Base-by-base conservation (phyloP, 1,140 invertebrate species). In the Centruroides sculpturatus region DNA sequence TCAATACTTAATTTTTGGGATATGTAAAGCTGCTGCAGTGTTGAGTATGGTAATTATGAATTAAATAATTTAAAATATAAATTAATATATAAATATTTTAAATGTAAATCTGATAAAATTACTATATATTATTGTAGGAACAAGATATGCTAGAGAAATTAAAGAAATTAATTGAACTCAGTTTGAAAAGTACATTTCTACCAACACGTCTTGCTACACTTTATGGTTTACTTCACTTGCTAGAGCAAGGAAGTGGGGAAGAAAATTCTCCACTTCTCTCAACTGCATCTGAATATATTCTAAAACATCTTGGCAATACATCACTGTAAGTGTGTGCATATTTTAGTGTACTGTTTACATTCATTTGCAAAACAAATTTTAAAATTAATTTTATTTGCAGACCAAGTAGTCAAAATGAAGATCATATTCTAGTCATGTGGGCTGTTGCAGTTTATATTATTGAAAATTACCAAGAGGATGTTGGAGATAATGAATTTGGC, bases 141-240 rank as follows among this genome's bases (percentile, higher is more conserved):
- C 64, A 62, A 48, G 59, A 64, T 51, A 47, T 64, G 3, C 54
- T 64, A 56, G 78, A 87, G 55, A 79, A 78, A 65, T 74, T 86
- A 0, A 78, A 82, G 63, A 82, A 82, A 63, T 68, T 83, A 8
- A 68, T 87, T 12, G 83, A 85, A 41, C 67, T 71, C 47, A 78
- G 80, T 68, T 75, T 87, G 3, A 83, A 81, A 69, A 83, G 80
- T 68, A 78, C 75, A 11, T 83, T 83, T 69, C 67, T 86, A 10
- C 77, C 83, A 3, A 81, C 82, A 12, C 79, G 82, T 68, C 80
- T 85, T 49, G 78, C 83, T 10, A 79, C 83, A 41, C 71, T 91
- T 23, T 81, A 86, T 70, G 87, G 87, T 3, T 72, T 85, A n/a
- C 73, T 89, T 6, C 89, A 87, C 71, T 71, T 92, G 53, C 74